Percentiles rank a stretch among this genome's conserved stretches.
phyloP scores from a whole-genome alignment of 2,888 invertebrate genomes.

The Leucozona laternaria region DNA sequence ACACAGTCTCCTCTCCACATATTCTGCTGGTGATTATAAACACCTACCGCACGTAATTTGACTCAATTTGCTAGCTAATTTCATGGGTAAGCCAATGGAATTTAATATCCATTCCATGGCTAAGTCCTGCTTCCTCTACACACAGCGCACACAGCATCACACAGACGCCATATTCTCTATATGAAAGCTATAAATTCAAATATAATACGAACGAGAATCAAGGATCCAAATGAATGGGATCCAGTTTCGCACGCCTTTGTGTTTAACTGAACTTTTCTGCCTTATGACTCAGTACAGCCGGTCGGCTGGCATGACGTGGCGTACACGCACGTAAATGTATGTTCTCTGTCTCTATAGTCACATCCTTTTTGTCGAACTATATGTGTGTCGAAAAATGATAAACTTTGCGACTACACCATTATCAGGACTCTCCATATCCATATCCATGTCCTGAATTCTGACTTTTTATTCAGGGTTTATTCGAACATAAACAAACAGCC shows the following conservation, averaged over 20 bases:
- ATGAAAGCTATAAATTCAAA: constrained; percentile 15
- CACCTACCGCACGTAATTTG: constrained; percentile 64
- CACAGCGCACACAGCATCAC: not conserved
- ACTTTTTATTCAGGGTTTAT: not conserved
- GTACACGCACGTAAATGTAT: not conserved
- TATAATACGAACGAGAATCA: not conserved
- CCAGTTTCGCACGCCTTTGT: constrained; percentile 19
- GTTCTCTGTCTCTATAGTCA: not conserved
- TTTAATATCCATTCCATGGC: constrained; percentile 49
- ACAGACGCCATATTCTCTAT: not conserved
- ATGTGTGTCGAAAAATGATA: not conserved
- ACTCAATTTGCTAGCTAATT: constrained; percentile 66
- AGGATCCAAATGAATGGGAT: constrained; percentile 8
- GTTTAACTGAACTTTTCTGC: constrained; percentile 16
- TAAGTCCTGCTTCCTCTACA: not conserved
- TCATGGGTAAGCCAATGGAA: constrained; percentile 54
- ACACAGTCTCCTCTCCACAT: not conserved
- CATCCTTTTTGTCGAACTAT: constrained; percentile 9
- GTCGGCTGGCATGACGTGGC: too few relatives aligned
- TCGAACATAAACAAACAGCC: not conserved
- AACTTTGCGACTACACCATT: not conserved
- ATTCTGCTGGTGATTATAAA: constrained; percentile 44
- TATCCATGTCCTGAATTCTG: not conserved
- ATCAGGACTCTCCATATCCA: too few relatives aligned
- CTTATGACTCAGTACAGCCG: too few relatives aligned